Evolutionary conservation across 2,113 vertebrate species (phyloP), one percentile per base, ranked within the genome.

Genomic region (Oenanthe oenanthe): DNA sequence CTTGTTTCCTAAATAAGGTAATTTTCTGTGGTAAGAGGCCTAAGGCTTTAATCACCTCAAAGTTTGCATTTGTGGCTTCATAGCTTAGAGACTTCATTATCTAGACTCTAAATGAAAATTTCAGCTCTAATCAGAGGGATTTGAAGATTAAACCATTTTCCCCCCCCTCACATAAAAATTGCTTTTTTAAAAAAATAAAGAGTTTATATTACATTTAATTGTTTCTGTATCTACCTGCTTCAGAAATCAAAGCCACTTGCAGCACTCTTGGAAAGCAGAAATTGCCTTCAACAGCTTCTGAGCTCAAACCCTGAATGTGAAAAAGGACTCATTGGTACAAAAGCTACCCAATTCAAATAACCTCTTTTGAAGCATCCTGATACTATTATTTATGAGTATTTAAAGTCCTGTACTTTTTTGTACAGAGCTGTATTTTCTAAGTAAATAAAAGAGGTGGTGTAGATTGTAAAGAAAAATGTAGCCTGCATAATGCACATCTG

Each of bases 1-100:
- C 76, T 95, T 80, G 29, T 93, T 94, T 65, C 73, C 83, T 93
- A 94, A 95, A 92, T 89, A 93, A 95, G 67, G 58, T 73, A 8
- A 13, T 94, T 95, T 92, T 73, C 84, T 65, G 17, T 0, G 2
- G 62, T 51, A 85, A 85, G 60, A 88, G 11, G 36, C 71, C 62
- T 90, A 73, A 70, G 75, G 81, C 56, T 96, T 91, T 93, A 96
- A 92, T 94, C 78, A 92, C 58, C 63, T 88, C 75, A 63, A 71
- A 71, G 67, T 83, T 48, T 83, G 9, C 14, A 29, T 75, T 93
- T 93, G 50, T 88, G 67, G 42, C 78, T 97, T 85, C 51, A 74
- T 85, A 85, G 74, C 67, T 85, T 80, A 79, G 12, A 82, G 67
- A 66, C 42, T 85, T 91, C 28, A 85, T 94, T 94, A 85, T 40